These are phyloP conservation scores for Chaetoderma sp. DNA, from an alignment of 2,888 invertebrate species.

Conservation along the genomic window DNA sequence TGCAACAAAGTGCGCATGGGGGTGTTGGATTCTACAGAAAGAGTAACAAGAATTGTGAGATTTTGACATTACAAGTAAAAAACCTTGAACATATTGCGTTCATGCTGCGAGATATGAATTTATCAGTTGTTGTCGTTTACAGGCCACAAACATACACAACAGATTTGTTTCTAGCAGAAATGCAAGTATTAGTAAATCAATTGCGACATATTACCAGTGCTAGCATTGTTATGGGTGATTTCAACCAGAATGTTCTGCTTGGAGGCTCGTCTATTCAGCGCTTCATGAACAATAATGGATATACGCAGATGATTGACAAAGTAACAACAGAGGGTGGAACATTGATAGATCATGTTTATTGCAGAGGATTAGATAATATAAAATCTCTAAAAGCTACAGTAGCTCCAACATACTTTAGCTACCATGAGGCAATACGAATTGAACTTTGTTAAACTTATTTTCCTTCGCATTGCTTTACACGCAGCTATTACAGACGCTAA, in stretches of 20 bases:
- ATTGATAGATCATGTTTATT: conserved; percentile 27
- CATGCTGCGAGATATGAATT: neutral
- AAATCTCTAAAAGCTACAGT: neutral
- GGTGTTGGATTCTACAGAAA: conserved; percentile 10
- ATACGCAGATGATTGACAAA: conserved; percentile 8
- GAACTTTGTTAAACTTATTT: too few species aligned
- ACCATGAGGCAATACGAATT: conserved; percentile 28
- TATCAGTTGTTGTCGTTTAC: conserved; percentile 10
- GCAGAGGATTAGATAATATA: conserved; percentile 12
- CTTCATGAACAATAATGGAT: conserved; percentile 10
- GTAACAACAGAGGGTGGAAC: conserved; percentile 26
- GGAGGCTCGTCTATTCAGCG: neutral
- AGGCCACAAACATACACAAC: conserved; percentile 17
- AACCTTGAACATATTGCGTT: conserved; percentile 17
- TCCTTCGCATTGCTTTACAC: too few species aligned
- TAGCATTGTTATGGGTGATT: conserved; percentile 19
- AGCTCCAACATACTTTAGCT: conserved; percentile 24
- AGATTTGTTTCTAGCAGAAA: conserved; percentile 3
- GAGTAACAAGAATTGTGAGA: neutral
- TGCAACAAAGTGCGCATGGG: conserved; percentile 13
- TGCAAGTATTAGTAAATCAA: neutral
- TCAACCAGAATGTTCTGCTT: conserved; percentile 23
- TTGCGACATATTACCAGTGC: neutral
- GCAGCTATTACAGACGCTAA: too few species aligned
- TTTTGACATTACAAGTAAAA: neutral